Evolutionary conservation across 2,888 invertebrate genomes (phyloP), one percentile per base, ranked within the genome.

Genomic region (Ptilodon capucinus): DNA sequence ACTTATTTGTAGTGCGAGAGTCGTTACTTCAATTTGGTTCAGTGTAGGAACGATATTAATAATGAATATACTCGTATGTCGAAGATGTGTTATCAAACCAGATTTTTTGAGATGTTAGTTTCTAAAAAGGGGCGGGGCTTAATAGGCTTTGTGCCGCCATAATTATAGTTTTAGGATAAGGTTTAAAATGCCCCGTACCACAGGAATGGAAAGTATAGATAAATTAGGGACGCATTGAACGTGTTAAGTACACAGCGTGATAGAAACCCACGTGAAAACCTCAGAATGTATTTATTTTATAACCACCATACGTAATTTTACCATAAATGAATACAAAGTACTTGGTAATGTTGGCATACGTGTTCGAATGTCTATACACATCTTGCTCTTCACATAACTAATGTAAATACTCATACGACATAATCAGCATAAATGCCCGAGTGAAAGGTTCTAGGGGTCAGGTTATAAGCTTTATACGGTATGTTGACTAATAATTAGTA

Each of bases 171-270:
- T n/a, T n/a, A n/a, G n/a, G n/a, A n/a, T n/a, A n/a, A n/a, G n/a
- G n/a, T n/a, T n/a, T n/a, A n/a, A n/a, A n/a, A n/a, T n/a, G n/a
- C n/a, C n/a, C n/a, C n/a, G n/a, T n/a, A n/a, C n/a, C n/a, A n/a
- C n/a, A n/a, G n/a, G n/a, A n/a, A n/a, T n/a, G n/a, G n/a, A n/a
- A n/a, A n/a, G n/a, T n/a, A n/a, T n/a, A n/a, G n/a, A n/a, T n/a
- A n/a, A n/a, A n/a, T n/a, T n/a, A n/a, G n/a, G n/a, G n/a, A n/a
- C n/a, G n/a, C n/a, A n/a, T n/a, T n/a, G n/a, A n/a, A n/a, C n/a
- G n/a, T n/a, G n/a, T 56, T 64, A 45, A 54, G 48, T 57, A 46
- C 58, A 57, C 61, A 54, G 55, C 54, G 60, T 55, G 53, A 46
- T 46, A 44, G 30, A 54, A 49, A 38, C 55, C 53, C 48, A 57